Evolutionary conservation across 2,888 invertebrate species (phyloP).

Genomic region (Eristalis intricaria): DNA sequence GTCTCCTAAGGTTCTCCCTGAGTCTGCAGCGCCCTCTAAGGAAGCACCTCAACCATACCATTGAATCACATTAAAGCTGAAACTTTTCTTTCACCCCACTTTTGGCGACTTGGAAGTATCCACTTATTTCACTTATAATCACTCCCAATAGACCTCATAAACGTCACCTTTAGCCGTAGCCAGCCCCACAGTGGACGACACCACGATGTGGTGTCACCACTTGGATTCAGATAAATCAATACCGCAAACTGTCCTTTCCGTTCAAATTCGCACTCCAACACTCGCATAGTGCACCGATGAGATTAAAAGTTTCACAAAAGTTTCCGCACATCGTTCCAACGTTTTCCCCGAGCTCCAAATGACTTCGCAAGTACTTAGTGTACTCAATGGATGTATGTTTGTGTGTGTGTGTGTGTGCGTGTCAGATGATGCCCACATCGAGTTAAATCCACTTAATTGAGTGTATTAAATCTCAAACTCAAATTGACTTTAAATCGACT

Average conservation of each 20-base stretch:
- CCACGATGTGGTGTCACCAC: background rate
- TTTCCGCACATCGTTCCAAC: background rate
- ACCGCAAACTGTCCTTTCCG: background rate
- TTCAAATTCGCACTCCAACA: constrained; percentile 6
- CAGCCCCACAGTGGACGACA: background rate
- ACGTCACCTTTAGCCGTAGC: background rate
- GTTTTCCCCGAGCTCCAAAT: background rate
- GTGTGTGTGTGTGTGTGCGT: background rate
- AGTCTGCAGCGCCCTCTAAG: too few species aligned
- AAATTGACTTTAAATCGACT: constrained; percentile 31
- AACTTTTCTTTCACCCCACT: background rate
- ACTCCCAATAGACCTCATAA: background rate
- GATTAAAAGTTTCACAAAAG: constrained; percentile 3
- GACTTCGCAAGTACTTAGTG: background rate
- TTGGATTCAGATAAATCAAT: background rate
- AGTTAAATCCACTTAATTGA: background rate
- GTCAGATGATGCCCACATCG: background rate
- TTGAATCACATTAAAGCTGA: background rate
- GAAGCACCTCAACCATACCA: background rate
- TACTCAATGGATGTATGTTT: background rate
- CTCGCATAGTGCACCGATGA: constrained; percentile 4
- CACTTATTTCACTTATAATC: background rate
- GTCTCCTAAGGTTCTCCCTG: too few species aligned
- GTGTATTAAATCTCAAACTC: constrained; percentile 24
- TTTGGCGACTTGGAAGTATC: background rate